Conservation (phyloP, 1,140 invertebrate genomes). For the Scaptomyza pallida region DNA sequence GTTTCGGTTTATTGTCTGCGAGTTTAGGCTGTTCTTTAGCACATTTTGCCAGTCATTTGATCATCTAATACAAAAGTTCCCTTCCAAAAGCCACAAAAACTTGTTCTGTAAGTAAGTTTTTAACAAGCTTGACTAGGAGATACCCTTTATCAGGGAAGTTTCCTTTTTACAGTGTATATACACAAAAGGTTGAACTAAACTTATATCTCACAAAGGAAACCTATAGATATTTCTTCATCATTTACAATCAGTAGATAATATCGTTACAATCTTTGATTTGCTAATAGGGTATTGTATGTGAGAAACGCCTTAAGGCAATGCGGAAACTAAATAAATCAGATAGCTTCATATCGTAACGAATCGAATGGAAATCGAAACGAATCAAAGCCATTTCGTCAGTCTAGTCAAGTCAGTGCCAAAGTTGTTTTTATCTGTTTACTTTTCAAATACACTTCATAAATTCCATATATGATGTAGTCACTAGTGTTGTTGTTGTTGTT, state of each 20-base stretch:
- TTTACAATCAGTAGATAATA: too few relatives aligned
- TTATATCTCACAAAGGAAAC: too few relatives aligned
- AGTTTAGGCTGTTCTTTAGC: slow-evolving; percentile 15
- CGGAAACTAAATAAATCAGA: background rate
- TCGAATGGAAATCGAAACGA: slow-evolving; percentile 23
- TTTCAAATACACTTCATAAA: slow-evolving; percentile 77
- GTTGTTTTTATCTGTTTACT: slow-evolving; percentile 73
- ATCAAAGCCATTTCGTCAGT: slow-evolving; percentile 29
- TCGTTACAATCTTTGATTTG: too few relatives aligned
- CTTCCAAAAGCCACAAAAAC: background rate
- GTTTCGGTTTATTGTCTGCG: slow-evolving; percentile 2
- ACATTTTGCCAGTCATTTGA: slow-evolving; percentile 29
- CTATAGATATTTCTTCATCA: too few relatives aligned
- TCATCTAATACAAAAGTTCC: background rate
- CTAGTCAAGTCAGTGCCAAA: slow-evolving; percentile 1
- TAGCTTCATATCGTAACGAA: slow-evolving; percentile 15
- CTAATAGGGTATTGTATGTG: background rate
- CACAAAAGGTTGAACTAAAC: too few relatives aligned
- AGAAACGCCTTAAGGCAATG: too few relatives aligned
- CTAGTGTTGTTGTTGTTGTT: slow-evolving; percentile 37
- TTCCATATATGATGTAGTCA: slow-evolving; percentile 30
- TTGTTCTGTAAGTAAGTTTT: background rate
- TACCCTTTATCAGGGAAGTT: too few relatives aligned
- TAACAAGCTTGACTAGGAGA: background rate
- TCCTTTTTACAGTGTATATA: too few relatives aligned